These are phyloP conservation scores for Ophion costatus DNA, from an alignment of 2,888 invertebrate species.

Conservation along the genomic window DNA sequence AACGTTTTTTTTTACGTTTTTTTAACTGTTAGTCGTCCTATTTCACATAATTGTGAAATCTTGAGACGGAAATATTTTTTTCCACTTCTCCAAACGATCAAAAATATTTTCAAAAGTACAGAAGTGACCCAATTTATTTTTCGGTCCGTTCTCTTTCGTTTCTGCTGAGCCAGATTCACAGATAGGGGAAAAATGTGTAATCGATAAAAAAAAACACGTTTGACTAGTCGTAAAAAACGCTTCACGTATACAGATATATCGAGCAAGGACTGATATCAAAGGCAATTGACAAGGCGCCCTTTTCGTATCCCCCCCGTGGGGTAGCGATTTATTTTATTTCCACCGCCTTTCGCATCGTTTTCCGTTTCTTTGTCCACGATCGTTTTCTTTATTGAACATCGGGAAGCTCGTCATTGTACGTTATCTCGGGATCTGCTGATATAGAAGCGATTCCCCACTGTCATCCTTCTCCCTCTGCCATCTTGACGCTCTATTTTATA, in stretches of 20 bases:
- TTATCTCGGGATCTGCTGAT: slow-evolving; percentile 23
- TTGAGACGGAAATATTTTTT: not conserved
- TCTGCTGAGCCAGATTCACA: not conserved
- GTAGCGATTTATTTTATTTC: slow-evolving; percentile 39
- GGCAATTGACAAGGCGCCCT: slow-evolving; percentile 26
- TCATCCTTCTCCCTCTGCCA: not conserved
- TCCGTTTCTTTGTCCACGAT: slow-evolving; percentile 22
- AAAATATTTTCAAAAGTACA: not conserved
- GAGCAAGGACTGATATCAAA: slow-evolving; percentile 31
- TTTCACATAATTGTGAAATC: not conserved
- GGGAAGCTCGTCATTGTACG: slow-evolving; percentile 34
- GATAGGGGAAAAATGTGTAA: not conserved
- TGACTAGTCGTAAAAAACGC: not conserved
- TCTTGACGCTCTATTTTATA: slow-evolving; percentile 6
- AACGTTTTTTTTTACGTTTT: not conserved
- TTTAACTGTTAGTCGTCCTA: not conserved
- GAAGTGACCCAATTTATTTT: not conserved
- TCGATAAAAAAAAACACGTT: not conserved
- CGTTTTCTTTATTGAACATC: slow-evolving; percentile 30
- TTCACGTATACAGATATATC: not conserved
- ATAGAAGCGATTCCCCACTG: not conserved
- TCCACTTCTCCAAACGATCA: not conserved
- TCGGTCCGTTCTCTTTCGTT: not conserved
- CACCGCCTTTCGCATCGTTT: slow-evolving; percentile 5
- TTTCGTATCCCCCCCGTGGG: not conserved